Percentiles rank a stretch among this genome's conserved stretches.
phyloP scores from a whole-genome alignment of 2,113 vertebrate species.

The Prietella phreatophila region DNA sequence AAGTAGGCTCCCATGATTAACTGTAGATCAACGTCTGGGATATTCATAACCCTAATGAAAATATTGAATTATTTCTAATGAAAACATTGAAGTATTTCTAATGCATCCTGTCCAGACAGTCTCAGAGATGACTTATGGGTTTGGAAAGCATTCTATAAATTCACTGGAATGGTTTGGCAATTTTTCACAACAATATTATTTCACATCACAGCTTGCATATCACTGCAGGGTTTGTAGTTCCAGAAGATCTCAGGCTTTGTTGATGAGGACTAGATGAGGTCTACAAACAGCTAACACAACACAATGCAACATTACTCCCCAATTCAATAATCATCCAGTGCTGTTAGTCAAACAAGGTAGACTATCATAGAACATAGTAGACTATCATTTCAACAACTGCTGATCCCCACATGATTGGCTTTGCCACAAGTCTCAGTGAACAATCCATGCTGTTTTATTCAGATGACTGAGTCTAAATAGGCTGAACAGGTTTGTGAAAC shows the following conservation, averaged over 20 bases:
- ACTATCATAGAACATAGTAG: background rate
- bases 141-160: background rate
- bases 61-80: background rate
- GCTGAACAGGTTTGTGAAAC: background rate
- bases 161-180: background rate
- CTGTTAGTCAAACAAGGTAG: background rate
- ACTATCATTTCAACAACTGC: background rate
- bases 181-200: background rate
- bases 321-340: background rate
- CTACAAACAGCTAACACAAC: background rate
- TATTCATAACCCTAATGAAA: background rate
- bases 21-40: background rate
- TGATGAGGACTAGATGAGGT: background rate
- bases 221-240: background rate
- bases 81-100: background rate
- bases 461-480: conserved; percentile 40
- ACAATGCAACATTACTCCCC: background rate
- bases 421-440: conserved; percentile 10
- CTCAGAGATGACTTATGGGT: background rate
- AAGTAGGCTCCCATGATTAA: background rate
- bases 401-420: background rate
- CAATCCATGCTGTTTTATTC: conserved; percentile 23
- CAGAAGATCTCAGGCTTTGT: background rate
- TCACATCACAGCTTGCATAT: background rate
- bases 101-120: background rate